Base-by-base conservation (phyloP, 2,113 vertebrate species). In the Dunckerocampus dactyliophorus region DNA sequence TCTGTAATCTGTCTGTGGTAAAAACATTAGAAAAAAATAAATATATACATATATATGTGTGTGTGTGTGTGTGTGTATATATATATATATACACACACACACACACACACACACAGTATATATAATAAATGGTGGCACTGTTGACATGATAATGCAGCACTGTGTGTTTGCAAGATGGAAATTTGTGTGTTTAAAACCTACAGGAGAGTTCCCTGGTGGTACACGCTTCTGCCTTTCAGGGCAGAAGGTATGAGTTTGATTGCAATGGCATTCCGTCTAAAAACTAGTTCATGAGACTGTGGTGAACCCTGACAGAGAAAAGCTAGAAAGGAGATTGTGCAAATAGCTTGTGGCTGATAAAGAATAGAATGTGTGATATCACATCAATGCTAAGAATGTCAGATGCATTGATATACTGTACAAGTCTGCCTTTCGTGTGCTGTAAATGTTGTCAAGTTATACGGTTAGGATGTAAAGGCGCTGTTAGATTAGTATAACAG, bases 311-410 rank as follows among this genome's bases (percentile, higher is more conserved):
- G 7, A 34, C 31, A 8, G 31, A 8, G 7, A 34, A 34, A 34
- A 34, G 31, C 4, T 28, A 34, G 6, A 7, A 34, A 34, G 4
- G 31, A 34, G 39, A 64, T 3, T 53, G 61, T 50, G 58, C 28
- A 65, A 58, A 60, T 20, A 62, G 11, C 17, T 63, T 63, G 37
- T 37, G 37, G 60, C 45, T 45, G 58, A 75, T 63, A 53, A 48
- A 42, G 46, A 64, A 65, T 54, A 62, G 61, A 69, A 24, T 46
- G 47, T 46, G 49, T 67, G 24, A 60, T 72, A 57, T 62, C 51
- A 71, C 43, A 14, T 73, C 67, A 34, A 21, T n/a, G 55, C 4
- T 15, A 24, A 60, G 42, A 49, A 60, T 61, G 57, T 15, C 15
- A 49, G 43, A 21, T 57, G 37, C 46, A 47, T 64, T 28, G 46